Conservation (phyloP, 1,140 invertebrate species). For the Nilaparvata lugens region DNA sequence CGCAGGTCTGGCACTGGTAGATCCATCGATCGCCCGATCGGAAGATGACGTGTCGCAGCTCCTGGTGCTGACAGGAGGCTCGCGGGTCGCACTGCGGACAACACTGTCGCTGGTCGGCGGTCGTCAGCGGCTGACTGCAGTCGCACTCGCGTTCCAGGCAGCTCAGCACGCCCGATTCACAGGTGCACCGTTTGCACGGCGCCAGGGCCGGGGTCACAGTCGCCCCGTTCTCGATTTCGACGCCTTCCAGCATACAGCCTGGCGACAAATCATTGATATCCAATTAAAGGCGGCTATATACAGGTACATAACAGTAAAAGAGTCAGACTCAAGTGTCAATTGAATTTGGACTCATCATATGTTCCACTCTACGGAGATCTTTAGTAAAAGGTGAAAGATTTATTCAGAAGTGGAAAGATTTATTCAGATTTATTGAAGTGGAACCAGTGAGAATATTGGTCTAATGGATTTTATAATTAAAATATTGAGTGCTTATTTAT, state of each 20-base stretch:
- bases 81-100: conserved; percentile 68
- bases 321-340: too few relatives aligned
- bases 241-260: conserved; percentile 53
- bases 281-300: too few relatives aligned
- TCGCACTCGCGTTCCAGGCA: conserved; percentile 52
- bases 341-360: too few relatives aligned
- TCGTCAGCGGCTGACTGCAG: conserved; percentile 38
- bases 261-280: conserved; percentile 18
- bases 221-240: conserved; percentile 46
- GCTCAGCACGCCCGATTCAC: conserved; percentile 49
- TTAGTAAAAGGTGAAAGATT: too few relatives aligned
- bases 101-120: conserved; percentile 44
- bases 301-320: too few relatives aligned
- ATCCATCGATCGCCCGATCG: conserved; percentile 76
- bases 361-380: too few relatives aligned
- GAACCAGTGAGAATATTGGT: too few relatives aligned
- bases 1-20: conserved; percentile 83
- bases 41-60: conserved; percentile 60
- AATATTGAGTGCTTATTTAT: too few relatives aligned
- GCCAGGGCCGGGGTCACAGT: conserved; percentile 40
- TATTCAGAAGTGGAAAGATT: too few relatives aligned
- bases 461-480: too few relatives aligned
- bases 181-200: conserved; percentile 50
- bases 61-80: conserved; percentile 65
- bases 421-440: too few relatives aligned